phyloP scores from a whole-genome alignment of 2,888 invertebrate species.

The Sphinx pinastri region DNA sequence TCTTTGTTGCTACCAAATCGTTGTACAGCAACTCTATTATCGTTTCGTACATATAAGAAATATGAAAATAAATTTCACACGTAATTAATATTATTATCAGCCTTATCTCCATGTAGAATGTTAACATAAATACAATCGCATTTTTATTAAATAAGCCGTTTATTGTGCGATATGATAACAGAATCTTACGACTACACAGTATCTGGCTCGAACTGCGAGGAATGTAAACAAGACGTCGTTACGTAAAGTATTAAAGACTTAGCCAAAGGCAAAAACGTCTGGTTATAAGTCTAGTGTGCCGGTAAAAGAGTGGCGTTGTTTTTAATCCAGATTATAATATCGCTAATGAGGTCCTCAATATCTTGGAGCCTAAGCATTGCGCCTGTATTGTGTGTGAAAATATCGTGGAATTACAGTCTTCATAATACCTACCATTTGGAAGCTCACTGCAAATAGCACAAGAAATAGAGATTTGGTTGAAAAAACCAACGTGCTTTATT shows the following conservation, averaged over 20 bases:
- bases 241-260: background rate
- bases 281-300: background rate
- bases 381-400: too few species aligned
- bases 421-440: too few species aligned
- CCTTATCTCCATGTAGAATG: background rate
- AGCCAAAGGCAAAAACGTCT: background rate
- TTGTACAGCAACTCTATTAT: too few species aligned
- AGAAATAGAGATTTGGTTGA: too few species aligned
- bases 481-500: too few species aligned
- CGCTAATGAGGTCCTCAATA: too few species aligned
- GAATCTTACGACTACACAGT: background rate
- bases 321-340: too few species aligned
- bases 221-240: slow-evolving; percentile 15
- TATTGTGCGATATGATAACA: background rate
- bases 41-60: background rate
- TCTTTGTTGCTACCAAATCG: too few species aligned
- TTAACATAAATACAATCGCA: background rate
- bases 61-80: background rate
- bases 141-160: background rate
- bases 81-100: background rate
- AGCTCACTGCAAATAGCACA: too few species aligned
- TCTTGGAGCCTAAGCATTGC: too few species aligned
- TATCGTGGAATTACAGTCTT: too few species aligned
- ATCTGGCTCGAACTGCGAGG: background rate
- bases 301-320: background rate